Conservation (phyloP, 2,113 vertebrate species). For the Chauna torquata region DNA sequence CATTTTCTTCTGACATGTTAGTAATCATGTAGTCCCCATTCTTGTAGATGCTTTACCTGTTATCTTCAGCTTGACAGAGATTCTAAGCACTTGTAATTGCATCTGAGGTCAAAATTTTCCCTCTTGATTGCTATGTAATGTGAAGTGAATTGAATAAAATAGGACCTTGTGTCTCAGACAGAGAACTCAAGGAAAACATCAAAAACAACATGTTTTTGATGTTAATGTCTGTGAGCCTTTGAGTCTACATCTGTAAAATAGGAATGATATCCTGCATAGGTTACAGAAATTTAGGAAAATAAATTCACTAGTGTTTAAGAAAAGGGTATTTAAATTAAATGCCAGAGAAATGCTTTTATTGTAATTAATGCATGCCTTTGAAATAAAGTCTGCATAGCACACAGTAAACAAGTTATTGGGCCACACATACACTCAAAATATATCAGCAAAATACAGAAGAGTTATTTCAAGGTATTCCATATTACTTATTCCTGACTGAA, state of each 20-base stretch:
- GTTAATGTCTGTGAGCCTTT: neutral
- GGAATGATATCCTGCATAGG: neutral
- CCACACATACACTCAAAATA: neutral
- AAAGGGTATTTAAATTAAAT: neutral
- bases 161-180: neutral
- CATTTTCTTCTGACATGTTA: neutral
- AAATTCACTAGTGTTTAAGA: neutral
- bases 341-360: neutral
- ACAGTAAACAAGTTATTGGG: neutral
- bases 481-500: neutral
- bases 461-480: neutral
- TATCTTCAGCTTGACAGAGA: neutral
- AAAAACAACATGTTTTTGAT: neutral
- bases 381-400: neutral
- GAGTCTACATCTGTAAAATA: neutral
- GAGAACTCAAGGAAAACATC: neutral
- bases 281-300: neutral
- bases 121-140: neutral
- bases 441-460: neutral
- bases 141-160: neutral
- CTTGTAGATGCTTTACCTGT: neutral
- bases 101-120: neutral
- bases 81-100: neutral
- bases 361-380: neutral
- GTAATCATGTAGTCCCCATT: rapidly evolving